These are phyloP conservation scores for Mycteria americana DNA, from an alignment of 2,797 vertebrate species.

Conservation along the genomic window DNA sequence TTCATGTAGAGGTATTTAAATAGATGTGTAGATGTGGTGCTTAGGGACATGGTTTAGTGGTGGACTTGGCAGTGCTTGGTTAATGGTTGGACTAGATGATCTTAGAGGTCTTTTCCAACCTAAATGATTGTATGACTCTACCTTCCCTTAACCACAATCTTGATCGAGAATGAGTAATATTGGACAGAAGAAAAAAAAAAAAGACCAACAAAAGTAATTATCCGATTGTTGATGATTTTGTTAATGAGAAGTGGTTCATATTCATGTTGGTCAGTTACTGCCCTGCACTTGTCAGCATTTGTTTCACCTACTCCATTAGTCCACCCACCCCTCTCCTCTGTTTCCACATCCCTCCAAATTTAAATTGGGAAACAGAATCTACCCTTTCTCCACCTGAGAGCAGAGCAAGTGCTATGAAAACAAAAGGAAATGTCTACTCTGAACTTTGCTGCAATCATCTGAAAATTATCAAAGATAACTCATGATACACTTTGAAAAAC, in stretches of 20 bases:
- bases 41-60: too few relatives aligned
- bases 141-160: background rate
- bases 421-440: background rate
- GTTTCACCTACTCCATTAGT: background rate
- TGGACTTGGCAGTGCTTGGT: too few relatives aligned
- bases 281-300: background rate
- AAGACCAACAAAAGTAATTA: background rate
- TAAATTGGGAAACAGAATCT: background rate
- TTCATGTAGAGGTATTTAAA: too few relatives aligned
- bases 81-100: too few relatives aligned
- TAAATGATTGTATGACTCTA: too few relatives aligned
- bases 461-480: background rate
- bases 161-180: background rate
- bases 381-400: background rate
- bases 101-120: too few relatives aligned
- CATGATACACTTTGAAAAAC: background rate
- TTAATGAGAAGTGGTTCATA: background rate
- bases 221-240: background rate
- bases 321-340: background rate
- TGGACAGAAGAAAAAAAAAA: background rate
- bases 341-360: background rate
- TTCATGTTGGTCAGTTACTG: background rate
- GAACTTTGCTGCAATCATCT: background rate
- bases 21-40: too few relatives aligned
- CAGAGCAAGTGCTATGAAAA: background rate